Percentiles rank a stretch among this genome's conserved stretches.
phyloP scores from a whole-genome alignment of 2,888 invertebrate species.

The Erebia aethiops region DNA sequence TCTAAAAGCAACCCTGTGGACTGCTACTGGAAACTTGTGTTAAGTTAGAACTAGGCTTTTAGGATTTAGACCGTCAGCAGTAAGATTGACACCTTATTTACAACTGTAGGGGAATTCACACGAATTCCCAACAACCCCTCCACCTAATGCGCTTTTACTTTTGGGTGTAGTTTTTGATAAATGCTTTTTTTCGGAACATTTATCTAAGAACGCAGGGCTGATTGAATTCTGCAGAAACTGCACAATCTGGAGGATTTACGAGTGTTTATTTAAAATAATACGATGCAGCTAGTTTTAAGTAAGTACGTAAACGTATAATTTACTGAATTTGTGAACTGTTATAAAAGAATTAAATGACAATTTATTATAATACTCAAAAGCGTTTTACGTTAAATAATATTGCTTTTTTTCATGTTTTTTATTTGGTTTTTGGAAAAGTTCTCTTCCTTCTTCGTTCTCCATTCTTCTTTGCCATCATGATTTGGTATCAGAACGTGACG shows the following conservation, averaged over 20 bases:
- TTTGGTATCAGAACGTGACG: too few species aligned
- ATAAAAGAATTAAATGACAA: too few species aligned
- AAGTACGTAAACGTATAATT: not conserved
- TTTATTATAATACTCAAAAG: too few species aligned
- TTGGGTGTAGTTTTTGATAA: constrained; percentile 16
- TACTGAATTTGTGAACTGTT: too few species aligned
- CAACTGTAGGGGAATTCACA: not conserved
- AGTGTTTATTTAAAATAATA: not conserved
- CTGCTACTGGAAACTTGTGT: too few species aligned
- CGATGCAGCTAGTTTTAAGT: not conserved
- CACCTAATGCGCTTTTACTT: constrained; percentile 17
- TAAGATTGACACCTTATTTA: not conserved
- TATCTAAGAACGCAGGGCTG: not conserved
- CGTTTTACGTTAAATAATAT: too few species aligned
- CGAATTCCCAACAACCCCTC: not conserved
- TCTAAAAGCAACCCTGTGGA: too few species aligned
- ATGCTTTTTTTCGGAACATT: constrained; percentile 11
- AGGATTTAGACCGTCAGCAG: not conserved
- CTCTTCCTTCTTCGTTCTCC: too few species aligned
- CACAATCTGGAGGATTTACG: not conserved
- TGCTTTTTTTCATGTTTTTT: too few species aligned
- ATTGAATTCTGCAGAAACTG: constrained; percentile 17
- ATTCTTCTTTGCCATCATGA: too few species aligned
- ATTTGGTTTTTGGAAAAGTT: too few species aligned
- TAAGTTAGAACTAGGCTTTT: too few species aligned